These are phyloP conservation scores for Drosophila subsilvestris DNA, from an alignment of 2,888 invertebrate genomes.

Conservation along the genomic window DNA sequence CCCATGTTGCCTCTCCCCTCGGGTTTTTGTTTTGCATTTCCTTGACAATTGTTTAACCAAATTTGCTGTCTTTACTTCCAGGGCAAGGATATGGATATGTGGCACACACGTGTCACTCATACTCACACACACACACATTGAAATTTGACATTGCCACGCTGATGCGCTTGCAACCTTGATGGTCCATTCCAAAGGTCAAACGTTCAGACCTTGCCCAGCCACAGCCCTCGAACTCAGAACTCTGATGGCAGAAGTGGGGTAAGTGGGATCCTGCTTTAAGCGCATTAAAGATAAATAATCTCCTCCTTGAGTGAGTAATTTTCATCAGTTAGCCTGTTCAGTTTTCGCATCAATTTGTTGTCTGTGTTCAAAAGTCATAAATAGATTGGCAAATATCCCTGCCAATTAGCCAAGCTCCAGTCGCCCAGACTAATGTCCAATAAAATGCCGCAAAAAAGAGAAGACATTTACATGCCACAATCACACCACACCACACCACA, in stretches of 20 bases:
- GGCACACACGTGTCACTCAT: conserved; percentile 40
- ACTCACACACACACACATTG: background rate
- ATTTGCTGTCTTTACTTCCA: conserved; percentile 6
- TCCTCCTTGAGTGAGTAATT: background rate
- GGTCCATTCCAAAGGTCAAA: conserved; percentile 36
- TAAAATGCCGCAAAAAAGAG: background rate
- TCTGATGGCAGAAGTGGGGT: background rate
- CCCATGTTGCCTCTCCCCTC: conserved; percentile 23
- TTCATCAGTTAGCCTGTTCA: background rate
- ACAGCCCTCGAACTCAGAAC: background rate
- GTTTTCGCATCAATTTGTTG: background rate
- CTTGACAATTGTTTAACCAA: conserved; percentile 37
- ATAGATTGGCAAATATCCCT: background rate
- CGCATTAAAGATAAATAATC: background rate
- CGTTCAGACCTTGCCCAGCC: conserved; percentile 17
- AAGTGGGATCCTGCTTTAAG: background rate
- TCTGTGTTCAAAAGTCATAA: background rate
- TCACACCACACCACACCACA: too few species aligned
- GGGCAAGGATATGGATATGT: conserved; percentile 30
- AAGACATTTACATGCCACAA: background rate
- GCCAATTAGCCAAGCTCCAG: background rate
- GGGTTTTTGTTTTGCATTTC: conserved; percentile 24
- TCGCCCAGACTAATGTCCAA: background rate
- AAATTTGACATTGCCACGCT: conserved; percentile 25
- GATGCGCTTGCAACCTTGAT: background rate